Conservation (phyloP, 2,888 invertebrate genomes). For the Drosophila yooni region DNA sequence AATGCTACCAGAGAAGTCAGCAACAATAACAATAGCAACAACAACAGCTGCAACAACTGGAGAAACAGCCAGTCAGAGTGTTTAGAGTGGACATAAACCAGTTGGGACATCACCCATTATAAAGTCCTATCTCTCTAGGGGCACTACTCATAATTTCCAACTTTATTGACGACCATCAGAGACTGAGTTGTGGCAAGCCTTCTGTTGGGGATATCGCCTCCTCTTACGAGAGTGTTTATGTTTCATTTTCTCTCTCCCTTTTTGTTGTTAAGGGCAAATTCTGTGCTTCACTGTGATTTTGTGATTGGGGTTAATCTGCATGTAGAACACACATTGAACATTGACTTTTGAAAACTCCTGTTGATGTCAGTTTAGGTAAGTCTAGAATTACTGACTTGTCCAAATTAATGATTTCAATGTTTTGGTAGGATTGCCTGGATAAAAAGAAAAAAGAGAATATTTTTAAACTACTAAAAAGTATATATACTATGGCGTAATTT, state of each 20-base stretch:
- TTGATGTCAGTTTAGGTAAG: background rate
- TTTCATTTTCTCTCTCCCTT: background rate
- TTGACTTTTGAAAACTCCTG: background rate
- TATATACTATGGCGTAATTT: background rate
- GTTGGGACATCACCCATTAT: slow-evolving; percentile 54
- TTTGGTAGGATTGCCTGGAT: background rate
- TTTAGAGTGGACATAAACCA: slow-evolving; percentile 53
- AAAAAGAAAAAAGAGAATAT: background rate
- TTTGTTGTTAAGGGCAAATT: background rate
- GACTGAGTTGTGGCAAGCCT: slow-evolving; percentile 49
- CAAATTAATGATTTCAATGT: background rate
- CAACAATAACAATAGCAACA: slow-evolving; percentile 23
- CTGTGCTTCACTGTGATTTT: background rate
- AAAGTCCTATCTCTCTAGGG: slow-evolving; percentile 48
- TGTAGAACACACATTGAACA: background rate
- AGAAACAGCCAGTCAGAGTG: slow-evolving; percentile 38
- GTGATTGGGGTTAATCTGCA: slow-evolving; percentile 7
- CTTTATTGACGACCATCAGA: slow-evolving; percentile 64
- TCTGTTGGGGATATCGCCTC: slow-evolving; percentile 28
- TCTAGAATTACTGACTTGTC: background rate
- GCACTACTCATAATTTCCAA: slow-evolving; percentile 52
- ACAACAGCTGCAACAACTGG: slow-evolving; percentile 4
- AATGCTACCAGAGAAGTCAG: slow-evolving; percentile 30
- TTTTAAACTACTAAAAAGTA: background rate
- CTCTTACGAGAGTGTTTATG: slow-evolving; percentile 39